A percentile compares a stretch with the other conserved stretches of the same genome.
Evolutionary conservation across 2,797 vertebrate species (phyloP).

Genomic region (Rousettus madagascariensis): DNA sequence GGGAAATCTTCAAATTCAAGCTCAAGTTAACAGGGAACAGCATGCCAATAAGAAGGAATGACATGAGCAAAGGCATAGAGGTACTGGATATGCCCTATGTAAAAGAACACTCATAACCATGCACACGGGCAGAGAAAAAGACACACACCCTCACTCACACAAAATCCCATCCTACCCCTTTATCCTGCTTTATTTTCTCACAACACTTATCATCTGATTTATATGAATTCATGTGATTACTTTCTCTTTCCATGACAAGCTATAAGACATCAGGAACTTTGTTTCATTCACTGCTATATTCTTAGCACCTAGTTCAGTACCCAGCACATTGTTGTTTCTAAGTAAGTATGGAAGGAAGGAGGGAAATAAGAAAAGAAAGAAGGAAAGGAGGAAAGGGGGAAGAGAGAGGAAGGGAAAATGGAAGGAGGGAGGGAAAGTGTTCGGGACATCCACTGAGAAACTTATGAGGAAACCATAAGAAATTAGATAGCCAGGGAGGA

Average conservation of each 20-base stretch:
- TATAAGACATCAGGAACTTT: not conserved
- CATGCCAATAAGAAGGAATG: not conserved
- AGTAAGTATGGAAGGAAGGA: not conserved
- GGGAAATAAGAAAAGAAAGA: rapidly evolving
- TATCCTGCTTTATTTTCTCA: not conserved
- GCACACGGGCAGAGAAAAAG: not conserved
- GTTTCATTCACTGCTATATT: not conserved
- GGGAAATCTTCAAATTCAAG: not conserved
- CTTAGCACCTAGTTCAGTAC: not conserved
- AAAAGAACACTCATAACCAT: not conserved
- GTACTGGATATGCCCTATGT: not conserved
- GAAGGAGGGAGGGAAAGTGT: not conserved
- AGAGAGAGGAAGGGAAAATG: rapidly evolving
- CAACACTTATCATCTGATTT: not conserved
- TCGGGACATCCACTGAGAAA: not conserved
- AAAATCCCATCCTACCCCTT: not conserved
- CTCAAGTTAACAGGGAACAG: not conserved
- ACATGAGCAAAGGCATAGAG: not conserved
- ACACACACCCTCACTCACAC: not conserved
- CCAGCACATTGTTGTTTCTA: not conserved
- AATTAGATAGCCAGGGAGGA: not conserved
- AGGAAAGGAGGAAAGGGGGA: rapidly evolving
- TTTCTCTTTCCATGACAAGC: not conserved
- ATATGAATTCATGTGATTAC: not conserved
- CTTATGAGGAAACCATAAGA: not conserved